These are phyloP conservation scores for Aporrectodea caliginosa DNA, from an alignment of 1,140 invertebrate genomes.

Conservation along the genomic window DNA sequence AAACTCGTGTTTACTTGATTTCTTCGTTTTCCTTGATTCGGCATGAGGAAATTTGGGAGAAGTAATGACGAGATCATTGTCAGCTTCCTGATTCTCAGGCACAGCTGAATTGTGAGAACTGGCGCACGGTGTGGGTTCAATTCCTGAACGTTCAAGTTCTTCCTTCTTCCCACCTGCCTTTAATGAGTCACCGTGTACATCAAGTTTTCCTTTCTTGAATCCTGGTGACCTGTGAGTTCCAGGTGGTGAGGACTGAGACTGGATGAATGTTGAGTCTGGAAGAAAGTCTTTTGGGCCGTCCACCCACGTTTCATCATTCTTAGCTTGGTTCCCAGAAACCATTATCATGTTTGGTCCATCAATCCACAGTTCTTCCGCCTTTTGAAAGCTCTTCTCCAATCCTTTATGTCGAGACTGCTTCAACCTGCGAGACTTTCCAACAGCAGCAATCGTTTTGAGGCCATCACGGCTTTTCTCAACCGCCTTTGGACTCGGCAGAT, in stretches of 20 bases:
- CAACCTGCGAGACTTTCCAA: neutral
- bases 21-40: neutral
- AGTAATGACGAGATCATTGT: neutral
- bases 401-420: neutral
- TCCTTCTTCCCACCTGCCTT: neutral
- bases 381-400: neutral
- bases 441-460: neutral
- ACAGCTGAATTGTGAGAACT: neutral
- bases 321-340: neutral
- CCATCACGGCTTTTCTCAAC: too few species aligned
- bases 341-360: neutral
- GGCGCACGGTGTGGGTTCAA: neutral
- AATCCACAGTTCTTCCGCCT: neutral
- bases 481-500: too few species aligned
- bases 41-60: neutral
- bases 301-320: neutral
- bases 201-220: constrained; percentile 13
- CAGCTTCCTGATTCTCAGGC: neutral
- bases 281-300: neutral
- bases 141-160: neutral
- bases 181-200: neutral
- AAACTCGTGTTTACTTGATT: neutral
- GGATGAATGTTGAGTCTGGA: too few species aligned
- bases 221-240: constrained; percentile 39
- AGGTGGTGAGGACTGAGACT: constrained; percentile 42